Evolutionary conservation across 1,140 invertebrate genomes (phyloP).

Genomic region (Tyrophagus putrescentiae): DNA sequence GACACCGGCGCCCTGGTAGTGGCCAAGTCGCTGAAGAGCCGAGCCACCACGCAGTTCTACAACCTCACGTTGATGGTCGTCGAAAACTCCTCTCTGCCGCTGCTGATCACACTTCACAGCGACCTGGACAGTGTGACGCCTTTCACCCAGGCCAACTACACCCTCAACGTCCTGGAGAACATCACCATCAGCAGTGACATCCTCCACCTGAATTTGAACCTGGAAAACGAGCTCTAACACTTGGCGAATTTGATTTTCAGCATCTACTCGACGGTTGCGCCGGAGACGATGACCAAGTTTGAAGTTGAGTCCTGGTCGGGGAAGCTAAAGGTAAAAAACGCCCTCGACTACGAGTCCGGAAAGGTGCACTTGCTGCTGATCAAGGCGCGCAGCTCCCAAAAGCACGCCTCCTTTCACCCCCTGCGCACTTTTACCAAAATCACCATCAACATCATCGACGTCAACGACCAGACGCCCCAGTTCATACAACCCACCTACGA

Average conservation of each 20-base stretch:
- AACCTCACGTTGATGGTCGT: constrained; percentile 69
- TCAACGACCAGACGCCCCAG: constrained; percentile 74
- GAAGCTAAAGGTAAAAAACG: constrained; percentile 52
- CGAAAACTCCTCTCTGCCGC: constrained; percentile 53
- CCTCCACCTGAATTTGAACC: constrained; percentile 70
- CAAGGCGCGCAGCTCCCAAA: constrained; percentile 67
- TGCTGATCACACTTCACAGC: constrained; percentile 44
- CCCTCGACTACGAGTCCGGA: constrained; percentile 48
- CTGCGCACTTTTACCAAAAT: constrained; percentile 18
- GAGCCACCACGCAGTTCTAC: constrained; percentile 55
- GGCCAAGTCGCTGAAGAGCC: constrained; percentile 63
- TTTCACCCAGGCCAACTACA: constrained; percentile 73
- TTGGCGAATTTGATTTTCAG: constrained; percentile 34
- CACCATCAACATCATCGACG: constrained; percentile 44
- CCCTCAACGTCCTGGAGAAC: constrained; percentile 70
- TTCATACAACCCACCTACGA: constrained; percentile 57
- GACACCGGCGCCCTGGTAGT: constrained; percentile 75
- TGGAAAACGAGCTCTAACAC: constrained; percentile 55
- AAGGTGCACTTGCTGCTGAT: constrained; percentile 41
- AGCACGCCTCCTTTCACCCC: neutral
- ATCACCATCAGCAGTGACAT: constrained; percentile 73
- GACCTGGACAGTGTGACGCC: constrained; percentile 86
- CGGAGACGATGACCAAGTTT: constrained; percentile 1
- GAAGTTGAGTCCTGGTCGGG: constrained; percentile 16
- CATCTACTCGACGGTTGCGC: constrained; percentile 18